phyloP scores from a whole-genome alignment of 1,140 invertebrate species.

The Cydia amplana region DNA sequence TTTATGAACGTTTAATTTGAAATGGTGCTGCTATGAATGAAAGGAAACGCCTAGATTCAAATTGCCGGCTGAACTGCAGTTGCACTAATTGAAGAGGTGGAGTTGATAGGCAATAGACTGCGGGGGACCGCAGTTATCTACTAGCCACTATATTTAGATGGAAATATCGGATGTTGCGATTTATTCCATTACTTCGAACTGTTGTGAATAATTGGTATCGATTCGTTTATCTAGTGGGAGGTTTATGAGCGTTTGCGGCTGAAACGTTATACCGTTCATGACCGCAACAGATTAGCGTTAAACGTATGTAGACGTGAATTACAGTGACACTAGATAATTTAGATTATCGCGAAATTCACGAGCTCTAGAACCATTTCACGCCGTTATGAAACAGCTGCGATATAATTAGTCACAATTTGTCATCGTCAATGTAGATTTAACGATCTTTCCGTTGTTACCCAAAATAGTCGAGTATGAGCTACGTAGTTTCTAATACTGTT shows the following conservation, averaged over 20 bases:
- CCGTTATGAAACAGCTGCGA: no score
- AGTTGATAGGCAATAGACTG: conserved; percentile 44
- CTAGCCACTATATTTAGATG: conserved; percentile 52
- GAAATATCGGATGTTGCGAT: conserved; percentile 47
- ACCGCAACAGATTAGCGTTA: conserved; percentile 41
- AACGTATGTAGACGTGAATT: conserved; percentile 36
- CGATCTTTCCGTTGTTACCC: no score
- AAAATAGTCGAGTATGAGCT: not conserved
- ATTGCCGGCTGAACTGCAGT: conserved; percentile 53
- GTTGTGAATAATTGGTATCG: conserved; percentile 12
- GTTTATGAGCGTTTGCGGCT: conserved; percentile 39
- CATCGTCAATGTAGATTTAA: no score
- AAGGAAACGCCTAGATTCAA: conserved; percentile 56
- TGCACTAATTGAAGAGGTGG: conserved; percentile 56
- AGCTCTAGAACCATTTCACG: not conserved
- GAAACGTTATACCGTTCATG: conserved; percentile 43
- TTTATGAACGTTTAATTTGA: conserved; percentile 7
- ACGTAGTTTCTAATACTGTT: not conserved
- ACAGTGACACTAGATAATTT: conserved; percentile 17
- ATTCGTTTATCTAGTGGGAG: conserved; percentile 8
- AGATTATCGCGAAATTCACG: not conserved
- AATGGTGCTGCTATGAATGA: conserved; percentile 42
- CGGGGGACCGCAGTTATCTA: conserved; percentile 48
- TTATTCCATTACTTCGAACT: conserved; percentile 44
- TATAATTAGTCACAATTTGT: no score